Conservation (phyloP, 92 coral and sea anemone genomes). For the Montipora capitata region DNA sequence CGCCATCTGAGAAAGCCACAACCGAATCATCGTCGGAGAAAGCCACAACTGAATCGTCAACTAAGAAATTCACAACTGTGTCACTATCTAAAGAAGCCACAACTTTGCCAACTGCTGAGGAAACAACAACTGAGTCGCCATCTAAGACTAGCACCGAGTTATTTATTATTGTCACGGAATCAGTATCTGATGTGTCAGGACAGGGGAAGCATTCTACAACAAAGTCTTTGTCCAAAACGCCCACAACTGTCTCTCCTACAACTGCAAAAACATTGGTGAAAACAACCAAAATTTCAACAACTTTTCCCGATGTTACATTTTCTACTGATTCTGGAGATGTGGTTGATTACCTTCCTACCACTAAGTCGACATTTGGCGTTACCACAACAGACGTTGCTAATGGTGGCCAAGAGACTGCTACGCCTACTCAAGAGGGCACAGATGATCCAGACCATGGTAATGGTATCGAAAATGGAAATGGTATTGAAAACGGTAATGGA, state of each 20-base stretch:
- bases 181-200: no score
- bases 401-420: not conserved
- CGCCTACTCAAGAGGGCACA: not conserved
- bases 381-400: not conserved
- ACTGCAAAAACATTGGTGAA: slow-evolving; percentile 18
- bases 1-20: not conserved
- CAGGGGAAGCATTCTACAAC: no score
- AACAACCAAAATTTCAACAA: slow-evolving; percentile 19
- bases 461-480: slow-evolving; percentile 43
- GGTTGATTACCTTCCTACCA: slow-evolving; percentile 8
- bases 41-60: not conserved
- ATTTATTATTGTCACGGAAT: not conserved
- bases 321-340: slow-evolving; percentile 25
- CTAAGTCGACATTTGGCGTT: not conserved
- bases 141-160: not conserved
- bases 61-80: not conserved
- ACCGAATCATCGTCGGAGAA: not conserved
- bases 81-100: not conserved
- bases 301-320: not conserved
- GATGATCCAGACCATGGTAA: not conserved
- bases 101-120: not conserved
- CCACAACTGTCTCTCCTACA: not conserved
- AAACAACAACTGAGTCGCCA: not conserved
- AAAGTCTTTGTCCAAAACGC: not conserved
- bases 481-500: slow-evolving; percentile 46